Conservation (phyloP, 2,113 vertebrate genomes). For the Hepsetus odoe region DNA sequence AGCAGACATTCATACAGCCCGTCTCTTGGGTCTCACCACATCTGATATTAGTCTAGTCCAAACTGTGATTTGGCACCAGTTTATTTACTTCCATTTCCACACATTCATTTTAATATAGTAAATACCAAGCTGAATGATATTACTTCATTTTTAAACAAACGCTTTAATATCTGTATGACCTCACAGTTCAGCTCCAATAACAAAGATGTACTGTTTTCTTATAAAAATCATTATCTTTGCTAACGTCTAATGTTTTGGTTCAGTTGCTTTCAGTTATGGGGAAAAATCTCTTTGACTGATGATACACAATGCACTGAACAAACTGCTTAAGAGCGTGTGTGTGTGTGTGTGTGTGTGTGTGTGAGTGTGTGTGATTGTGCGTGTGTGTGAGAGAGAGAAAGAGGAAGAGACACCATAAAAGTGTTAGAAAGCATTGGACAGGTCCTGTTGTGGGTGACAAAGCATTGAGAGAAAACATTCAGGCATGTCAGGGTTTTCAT, state of each 20-base stretch:
- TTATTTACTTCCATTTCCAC: neutral
- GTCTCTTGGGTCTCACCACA: neutral
- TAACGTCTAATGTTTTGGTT: neutral
- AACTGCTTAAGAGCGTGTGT: conserved; percentile 41
- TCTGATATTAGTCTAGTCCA: neutral
- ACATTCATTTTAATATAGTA: neutral
- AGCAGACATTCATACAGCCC: neutral
- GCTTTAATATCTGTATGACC: neutral
- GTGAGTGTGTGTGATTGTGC: too few species aligned
- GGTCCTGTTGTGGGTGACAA: neutral
- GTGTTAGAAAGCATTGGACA: neutral
- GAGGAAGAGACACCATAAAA: neutral
- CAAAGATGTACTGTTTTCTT: neutral
- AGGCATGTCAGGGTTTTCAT: neutral
- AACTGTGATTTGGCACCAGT: neutral
- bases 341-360: conserved; percentile 5
- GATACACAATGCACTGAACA: neutral
- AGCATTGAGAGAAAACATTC: neutral
- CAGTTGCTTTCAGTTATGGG: conserved; percentile 19
- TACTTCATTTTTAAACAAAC: neutral
- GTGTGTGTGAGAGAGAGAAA: too few species aligned
- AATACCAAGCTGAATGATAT: neutral
- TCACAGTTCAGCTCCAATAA: neutral
- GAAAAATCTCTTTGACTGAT: neutral
- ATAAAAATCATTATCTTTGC: neutral